phyloP scores from a whole-genome alignment of 1,140 invertebrate species.

The Bombyx mandarina region DNA sequence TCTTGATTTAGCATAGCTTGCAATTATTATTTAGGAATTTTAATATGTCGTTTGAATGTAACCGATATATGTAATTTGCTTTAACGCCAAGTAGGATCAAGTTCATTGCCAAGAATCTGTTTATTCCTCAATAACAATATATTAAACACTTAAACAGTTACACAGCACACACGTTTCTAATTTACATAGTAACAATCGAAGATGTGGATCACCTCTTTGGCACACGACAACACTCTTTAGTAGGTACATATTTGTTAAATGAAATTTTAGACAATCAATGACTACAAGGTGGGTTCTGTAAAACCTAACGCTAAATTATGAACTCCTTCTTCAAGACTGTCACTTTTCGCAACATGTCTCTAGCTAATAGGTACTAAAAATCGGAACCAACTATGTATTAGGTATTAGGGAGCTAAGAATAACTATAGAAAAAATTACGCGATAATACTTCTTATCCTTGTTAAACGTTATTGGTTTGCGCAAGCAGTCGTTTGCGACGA shows the following conservation, averaged over 20 bases:
- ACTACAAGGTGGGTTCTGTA: not conserved
- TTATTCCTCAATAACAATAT: conserved; percentile 27
- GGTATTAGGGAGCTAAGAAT: too few species aligned
- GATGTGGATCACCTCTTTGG: not conserved
- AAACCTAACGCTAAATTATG: too few species aligned
- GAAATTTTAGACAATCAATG: not conserved
- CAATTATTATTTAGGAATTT: not conserved
- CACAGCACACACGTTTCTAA: conserved; percentile 19
- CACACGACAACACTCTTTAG: not conserved
- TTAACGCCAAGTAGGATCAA: conserved; percentile 48
- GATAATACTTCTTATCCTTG: too few species aligned
- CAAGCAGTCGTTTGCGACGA: too few species aligned
- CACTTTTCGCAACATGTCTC: too few species aligned
- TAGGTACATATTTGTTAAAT: not conserved
- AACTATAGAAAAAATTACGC: too few species aligned
- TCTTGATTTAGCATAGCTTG: not conserved
- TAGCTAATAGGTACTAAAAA: too few species aligned
- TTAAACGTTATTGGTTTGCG: too few species aligned
- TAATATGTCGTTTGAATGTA: conserved; percentile 9
- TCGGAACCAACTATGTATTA: too few species aligned
- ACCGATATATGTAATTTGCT: conserved; percentile 37
- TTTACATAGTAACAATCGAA: not conserved
- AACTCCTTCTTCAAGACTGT: too few species aligned
- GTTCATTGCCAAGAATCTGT: conserved; percentile 59
- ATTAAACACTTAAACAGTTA: conserved; percentile 13